These are phyloP conservation scores for Ceyx erithaca DNA, from an alignment of 2,797 vertebrate genomes.

Conservation along the genomic window DNA sequence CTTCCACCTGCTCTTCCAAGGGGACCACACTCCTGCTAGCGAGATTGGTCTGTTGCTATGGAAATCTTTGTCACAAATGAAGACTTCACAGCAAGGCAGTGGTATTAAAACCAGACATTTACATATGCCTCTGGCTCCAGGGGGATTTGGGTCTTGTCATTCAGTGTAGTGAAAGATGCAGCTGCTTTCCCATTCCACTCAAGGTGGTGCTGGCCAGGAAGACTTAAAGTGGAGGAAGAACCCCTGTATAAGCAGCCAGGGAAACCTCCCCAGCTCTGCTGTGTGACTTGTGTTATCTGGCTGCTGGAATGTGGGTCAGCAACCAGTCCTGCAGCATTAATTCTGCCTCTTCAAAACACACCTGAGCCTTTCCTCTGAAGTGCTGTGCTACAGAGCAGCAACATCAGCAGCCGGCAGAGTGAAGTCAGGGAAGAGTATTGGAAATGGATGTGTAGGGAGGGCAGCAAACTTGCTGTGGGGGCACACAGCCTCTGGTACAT, in stretches of 20 bases:
- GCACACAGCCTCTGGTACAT: background rate
- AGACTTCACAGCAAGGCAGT: constrained; percentile 34
- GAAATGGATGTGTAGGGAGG: background rate
- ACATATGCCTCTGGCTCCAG: background rate
- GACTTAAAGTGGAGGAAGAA: no score
- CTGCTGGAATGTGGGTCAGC: constrained; percentile 1
- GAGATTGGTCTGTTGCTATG: constrained; percentile 61
- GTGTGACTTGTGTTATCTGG: background rate
- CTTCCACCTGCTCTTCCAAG: constrained; percentile 26
- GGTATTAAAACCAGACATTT: constrained; percentile 49
- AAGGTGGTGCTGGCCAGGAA: background rate
- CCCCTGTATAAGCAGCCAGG: background rate
- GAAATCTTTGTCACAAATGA: constrained; percentile 66
- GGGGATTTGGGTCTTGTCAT: background rate
- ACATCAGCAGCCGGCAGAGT: background rate
- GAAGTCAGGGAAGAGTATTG: background rate
- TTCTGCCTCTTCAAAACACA: background rate
- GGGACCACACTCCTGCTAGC: constrained; percentile 22
- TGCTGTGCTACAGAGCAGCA: background rate
- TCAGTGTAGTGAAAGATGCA: background rate
- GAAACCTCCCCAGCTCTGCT: background rate
- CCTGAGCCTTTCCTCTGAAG: background rate
- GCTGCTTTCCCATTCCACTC: background rate
- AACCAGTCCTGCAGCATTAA: background rate
- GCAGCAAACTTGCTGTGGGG: background rate